phyloP scores from a whole-genome alignment of 2,888 invertebrate species.

The Nemotelus nigrinus region DNA sequence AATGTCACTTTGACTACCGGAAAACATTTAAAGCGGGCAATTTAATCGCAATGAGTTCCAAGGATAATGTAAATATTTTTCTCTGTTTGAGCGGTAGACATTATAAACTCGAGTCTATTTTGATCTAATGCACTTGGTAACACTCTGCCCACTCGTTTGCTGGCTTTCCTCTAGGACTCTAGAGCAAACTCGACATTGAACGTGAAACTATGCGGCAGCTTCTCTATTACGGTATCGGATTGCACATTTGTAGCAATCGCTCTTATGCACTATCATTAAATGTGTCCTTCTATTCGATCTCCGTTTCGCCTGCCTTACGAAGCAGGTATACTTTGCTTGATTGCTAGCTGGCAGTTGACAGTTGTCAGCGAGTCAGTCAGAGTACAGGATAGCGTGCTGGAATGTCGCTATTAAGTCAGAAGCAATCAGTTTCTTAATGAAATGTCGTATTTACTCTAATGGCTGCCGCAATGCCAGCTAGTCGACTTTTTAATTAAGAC shows the following conservation, averaged over 20 bases:
- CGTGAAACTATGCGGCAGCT: background rate
- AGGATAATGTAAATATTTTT: slow-evolving; percentile 30
- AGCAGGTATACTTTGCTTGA: slow-evolving; percentile 29
- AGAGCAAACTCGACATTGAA: no score
- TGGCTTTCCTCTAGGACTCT: background rate
- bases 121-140: background rate
- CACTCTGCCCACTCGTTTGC: background rate
- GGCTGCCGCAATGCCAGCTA: slow-evolving; percentile 19
- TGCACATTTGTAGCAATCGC: slow-evolving; percentile 39
- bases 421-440: slow-evolving; percentile 40
- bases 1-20: background rate
- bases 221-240: slow-evolving; percentile 9
- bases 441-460: slow-evolving; percentile 37
- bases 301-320: background rate
- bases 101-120: slow-evolving; percentile 5
- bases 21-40: slow-evolving; percentile 14
- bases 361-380: background rate
- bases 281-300: slow-evolving; percentile 15
- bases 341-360: background rate
- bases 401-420: slow-evolving; percentile 32
- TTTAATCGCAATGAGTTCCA: slow-evolving; percentile 22
- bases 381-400: background rate
- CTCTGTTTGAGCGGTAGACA: background rate
- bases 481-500: slow-evolving; percentile 27
- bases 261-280: slow-evolving; percentile 21